Percentiles rank a stretch among this genome's conserved stretches.
These are phyloP conservation scores for Thaumetopoea pityocampa DNA, from an alignment of 1,140 invertebrate species.

Conservation along the genomic window DNA sequence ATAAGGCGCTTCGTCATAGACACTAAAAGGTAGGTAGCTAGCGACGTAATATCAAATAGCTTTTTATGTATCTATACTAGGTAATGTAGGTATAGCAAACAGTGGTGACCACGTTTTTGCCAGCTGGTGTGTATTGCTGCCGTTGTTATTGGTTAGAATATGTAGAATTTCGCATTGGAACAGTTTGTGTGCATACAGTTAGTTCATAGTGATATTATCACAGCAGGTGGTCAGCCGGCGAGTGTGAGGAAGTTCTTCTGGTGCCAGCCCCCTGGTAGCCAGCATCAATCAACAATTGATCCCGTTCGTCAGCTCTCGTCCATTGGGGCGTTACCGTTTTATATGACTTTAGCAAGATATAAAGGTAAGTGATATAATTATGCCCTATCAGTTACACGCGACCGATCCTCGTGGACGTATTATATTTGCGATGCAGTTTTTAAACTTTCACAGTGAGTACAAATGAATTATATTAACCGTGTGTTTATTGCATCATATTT, in stretches of 20 bases:
- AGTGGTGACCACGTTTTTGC: conserved; percentile 69
- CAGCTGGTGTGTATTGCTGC: conserved; percentile 68
- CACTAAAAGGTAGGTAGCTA: conserved; percentile 62
- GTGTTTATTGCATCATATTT: no score
- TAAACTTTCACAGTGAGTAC: no score
- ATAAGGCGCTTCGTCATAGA: conserved; percentile 57
- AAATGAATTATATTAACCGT: no score
- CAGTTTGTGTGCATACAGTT: conserved; percentile 25
- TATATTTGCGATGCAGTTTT: no score
- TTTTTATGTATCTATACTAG: conserved; percentile 67
- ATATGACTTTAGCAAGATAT: conserved; percentile 89
- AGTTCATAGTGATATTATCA: conserved; percentile 45
- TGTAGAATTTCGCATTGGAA: conserved; percentile 25
- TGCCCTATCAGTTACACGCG: no score
- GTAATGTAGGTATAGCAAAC: conserved; percentile 38
- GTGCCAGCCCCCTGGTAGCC: conserved; percentile 57
- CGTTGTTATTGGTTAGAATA: conserved; percentile 47
- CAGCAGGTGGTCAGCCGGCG: conserved; percentile 63
- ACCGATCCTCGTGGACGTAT: no score
- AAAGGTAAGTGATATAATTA: conserved; percentile 80
- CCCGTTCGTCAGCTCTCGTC: conserved; percentile 78
- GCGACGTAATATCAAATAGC: conserved; percentile 63
- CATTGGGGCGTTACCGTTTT: conserved; percentile 88
- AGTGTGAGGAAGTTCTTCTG: conserved; percentile 46
- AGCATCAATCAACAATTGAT: conserved; percentile 72